Conservation (phyloP, 2,797 vertebrate species). For the Sebastes steindachneri region DNA sequence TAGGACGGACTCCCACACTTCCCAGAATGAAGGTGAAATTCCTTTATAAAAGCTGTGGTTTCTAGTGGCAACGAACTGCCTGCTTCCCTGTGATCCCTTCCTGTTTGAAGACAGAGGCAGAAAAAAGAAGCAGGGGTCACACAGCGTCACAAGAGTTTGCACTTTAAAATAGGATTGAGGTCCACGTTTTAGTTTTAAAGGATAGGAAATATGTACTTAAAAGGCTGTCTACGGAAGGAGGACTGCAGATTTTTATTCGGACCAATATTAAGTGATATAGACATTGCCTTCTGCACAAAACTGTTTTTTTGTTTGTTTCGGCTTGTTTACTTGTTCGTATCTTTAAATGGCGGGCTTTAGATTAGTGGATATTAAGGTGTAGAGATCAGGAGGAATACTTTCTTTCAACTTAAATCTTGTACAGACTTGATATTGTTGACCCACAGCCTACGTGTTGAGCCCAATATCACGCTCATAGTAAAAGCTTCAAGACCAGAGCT, state of each 20-base stretch:
- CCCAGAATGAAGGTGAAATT: slow-evolving; percentile 72
- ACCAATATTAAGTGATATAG: neutral
- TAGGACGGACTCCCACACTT: slow-evolving; percentile 58
- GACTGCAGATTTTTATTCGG: neutral
- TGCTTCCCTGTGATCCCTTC: slow-evolving; percentile 59
- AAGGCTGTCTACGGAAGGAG: neutral
- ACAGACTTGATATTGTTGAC: slow-evolving; percentile 23
- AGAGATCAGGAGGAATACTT: neutral
- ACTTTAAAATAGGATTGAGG: slow-evolving; percentile 18
- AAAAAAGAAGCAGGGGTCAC: slow-evolving; percentile 43
- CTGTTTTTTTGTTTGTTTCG: neutral
- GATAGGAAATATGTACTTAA: neutral
- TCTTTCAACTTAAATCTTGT: neutral
- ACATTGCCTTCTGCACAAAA: neutral
- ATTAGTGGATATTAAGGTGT: neutral
- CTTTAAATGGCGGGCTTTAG: neutral
- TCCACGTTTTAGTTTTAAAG: neutral
- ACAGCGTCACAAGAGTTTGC: slow-evolving; percentile 22
- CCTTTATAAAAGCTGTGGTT: slow-evolving; percentile 71
- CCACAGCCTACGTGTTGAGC: slow-evolving; percentile 2
- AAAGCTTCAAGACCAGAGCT: slow-evolving; percentile 20
- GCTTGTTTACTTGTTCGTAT: neutral
- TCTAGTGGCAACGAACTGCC: slow-evolving; percentile 70
- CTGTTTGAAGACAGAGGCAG: slow-evolving; percentile 45
- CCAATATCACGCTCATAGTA: slow-evolving; percentile 2